Base-by-base conservation (phyloP, 2,797 vertebrate genomes). In the Apogon talboti region DNA sequence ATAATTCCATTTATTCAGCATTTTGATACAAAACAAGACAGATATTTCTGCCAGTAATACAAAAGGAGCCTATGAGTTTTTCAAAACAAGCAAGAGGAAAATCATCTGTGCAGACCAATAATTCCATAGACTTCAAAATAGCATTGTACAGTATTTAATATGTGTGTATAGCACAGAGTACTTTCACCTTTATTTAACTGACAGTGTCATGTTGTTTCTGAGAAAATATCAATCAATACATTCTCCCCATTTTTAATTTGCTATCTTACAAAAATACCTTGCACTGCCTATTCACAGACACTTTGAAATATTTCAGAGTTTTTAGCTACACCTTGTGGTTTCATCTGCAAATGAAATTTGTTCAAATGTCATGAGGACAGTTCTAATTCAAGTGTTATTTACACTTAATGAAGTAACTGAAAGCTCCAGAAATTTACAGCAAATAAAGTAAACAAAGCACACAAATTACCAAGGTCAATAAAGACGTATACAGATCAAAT, bases 1-100 rank as follows among this genome's bases (percentile, higher is more conserved):
- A 53, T 40, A 41, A 6, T 53, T 49, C 8, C 1, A 5, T 79
- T 69, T 56, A 49, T 71, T 79, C 7, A 28, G 12, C 44, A 49
- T 19, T 24, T 37, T 37, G 6, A 58, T 13, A 60, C n/a, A 74
- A 69, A 60, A 71, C 15, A 68, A 41, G 12, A 42, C 3, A 35
- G 11, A n/a, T 11, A 45, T 51, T 16, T 43, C 50, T 14, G 7
- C 16, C 11, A 41, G 6, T 8, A 10, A 40, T 35, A 64, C 8
- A 65, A 75, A 68, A 40, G 2, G 0, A 48, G 2, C 44, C 12
- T 8, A 12, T 12, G 12, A 43, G 14, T 64, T 66, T 30, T 58
- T 75, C 49, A 61, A 64, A 48, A 24, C 13, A 72, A 59, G 3
- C 7, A 4, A 33, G 42, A 58, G 8, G 28, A 1, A 30, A 54